Conservation (phyloP, 2,113 vertebrate genomes). For the Chloroceryle aenea region DNA sequence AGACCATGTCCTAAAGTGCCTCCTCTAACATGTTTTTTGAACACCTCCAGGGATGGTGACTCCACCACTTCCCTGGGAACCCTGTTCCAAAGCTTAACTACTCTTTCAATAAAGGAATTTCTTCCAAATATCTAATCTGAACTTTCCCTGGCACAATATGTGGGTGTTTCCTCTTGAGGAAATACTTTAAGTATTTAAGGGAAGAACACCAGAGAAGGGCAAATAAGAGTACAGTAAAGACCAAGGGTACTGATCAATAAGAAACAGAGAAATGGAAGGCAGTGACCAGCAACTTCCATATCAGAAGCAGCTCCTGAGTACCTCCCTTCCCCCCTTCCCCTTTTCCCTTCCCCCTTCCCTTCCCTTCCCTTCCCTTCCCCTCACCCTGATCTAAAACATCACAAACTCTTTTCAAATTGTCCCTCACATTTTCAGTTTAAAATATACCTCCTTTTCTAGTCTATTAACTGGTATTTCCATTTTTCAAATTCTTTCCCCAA, state of each 20-base stretch:
- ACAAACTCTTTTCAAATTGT: neutral
- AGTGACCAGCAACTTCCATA: neutral
- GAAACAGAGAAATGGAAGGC: neutral
- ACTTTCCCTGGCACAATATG: too few relatives aligned
- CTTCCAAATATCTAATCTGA: too few relatives aligned
- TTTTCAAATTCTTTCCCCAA: neutral
- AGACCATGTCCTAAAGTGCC: too few relatives aligned
- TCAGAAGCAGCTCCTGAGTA: neutral
- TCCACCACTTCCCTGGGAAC: too few relatives aligned
- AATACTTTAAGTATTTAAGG: neutral
- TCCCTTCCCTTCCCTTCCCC: too few relatives aligned
- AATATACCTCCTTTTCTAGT: neutral
- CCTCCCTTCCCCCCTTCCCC: too few relatives aligned
- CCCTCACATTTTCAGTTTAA: neutral
- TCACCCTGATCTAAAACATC: neutral
- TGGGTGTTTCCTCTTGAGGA: neutral
- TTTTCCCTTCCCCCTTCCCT: too few relatives aligned
- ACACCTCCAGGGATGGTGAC: too few relatives aligned
- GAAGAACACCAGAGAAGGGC: neutral
- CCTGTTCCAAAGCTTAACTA: too few relatives aligned
- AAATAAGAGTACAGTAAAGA: neutral
- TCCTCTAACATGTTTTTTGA: too few relatives aligned
- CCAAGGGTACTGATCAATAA: rapidly evolving
- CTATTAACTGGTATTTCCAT: neutral
- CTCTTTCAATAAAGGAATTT: too few relatives aligned